phyloP scores from a whole-genome alignment of 2,888 invertebrate species.

The Campoplex capitator region DNA sequence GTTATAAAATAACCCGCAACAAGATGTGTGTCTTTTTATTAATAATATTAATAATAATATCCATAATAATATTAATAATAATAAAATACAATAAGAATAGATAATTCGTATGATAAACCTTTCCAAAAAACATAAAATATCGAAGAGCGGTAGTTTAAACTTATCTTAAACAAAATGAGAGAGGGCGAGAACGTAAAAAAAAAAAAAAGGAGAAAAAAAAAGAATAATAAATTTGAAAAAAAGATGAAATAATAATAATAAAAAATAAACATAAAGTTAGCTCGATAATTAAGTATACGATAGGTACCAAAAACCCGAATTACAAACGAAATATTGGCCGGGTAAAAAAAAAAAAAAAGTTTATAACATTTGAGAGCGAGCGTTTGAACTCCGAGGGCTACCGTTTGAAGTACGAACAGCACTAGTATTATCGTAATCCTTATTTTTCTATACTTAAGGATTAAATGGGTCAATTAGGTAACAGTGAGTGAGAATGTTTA shows the following conservation, averaged over 20 bases:
- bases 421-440: conserved; percentile 47
- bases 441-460: conserved; percentile 51
- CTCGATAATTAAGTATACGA: conserved; percentile 72
- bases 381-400: conserved; percentile 54
- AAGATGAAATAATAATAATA: conserved; percentile 33
- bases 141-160: conserved; percentile 63
- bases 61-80: conserved; percentile 61
- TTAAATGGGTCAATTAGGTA: conserved; percentile 65
- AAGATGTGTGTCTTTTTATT: conserved; percentile 80
- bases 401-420: conserved; percentile 65
- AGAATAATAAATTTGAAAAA: conserved; percentile 45
- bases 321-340: conserved; percentile 56
- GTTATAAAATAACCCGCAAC: conserved; percentile 81
- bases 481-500: conserved; percentile 58
- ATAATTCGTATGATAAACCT: conserved; percentile 71
- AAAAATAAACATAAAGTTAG: conserved; percentile 51
- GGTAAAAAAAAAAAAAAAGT: conserved; percentile 50
- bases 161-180: conserved; percentile 67
- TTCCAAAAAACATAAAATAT: conserved; percentile 73
- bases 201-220: conserved; percentile 42
- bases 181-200: conserved; percentile 65
- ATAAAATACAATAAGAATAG: conserved; percentile 71
- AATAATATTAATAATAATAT: conserved; percentile 70
- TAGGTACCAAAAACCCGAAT: conserved; percentile 71
- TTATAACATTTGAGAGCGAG: conserved; percentile 50